Evolutionary conservation across 2,888 invertebrate genomes (phyloP), one percentile per base, ranked within the genome.

Genomic region (Tipula helvola): DNA sequence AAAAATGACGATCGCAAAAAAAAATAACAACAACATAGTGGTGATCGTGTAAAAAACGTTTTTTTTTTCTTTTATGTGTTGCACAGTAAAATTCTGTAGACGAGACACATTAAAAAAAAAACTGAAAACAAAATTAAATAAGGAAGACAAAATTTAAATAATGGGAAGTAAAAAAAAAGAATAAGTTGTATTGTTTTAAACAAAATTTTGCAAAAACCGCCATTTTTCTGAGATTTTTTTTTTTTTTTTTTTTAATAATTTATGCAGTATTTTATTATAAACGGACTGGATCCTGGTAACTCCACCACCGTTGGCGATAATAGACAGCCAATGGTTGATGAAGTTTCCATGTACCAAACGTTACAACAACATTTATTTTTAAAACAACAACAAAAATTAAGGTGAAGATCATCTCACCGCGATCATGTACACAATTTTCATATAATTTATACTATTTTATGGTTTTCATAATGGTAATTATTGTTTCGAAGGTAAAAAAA

Each of bases 291-390:
- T 86, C 88, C 85, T 88, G 88, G 88, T 88, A 88, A 88, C 88
- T 88, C 88, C 88, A 88, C 88, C 88, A 88, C 88, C 88, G 88
- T 88, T 88, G 88, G 88, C 88, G 88, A 88, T 86, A 88, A 39
- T 87, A 87, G 87, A 88, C 88, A 87, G 88, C 88, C 88, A 88
- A 88, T 88, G 88, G 88, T 87, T 88, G 88, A 85, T 88, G 88
- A 88, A 88, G 88, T 88, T 88, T 86, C 88, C 88, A 87, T 86
- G 88, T 88, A 86, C 88, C 88, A 87, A 87, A 87, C 86, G 87
- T 87, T 84, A 18, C 42, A 86, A 47, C 86, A 88, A 86, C 88
- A 86, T 39, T 39, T 36, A n/a, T 85, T 85, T 85, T 13, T 85
- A 16, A 52, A 71, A 71, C 28, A 28, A 28, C 28, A 28, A 28